Base-by-base conservation (phyloP, 2,888 invertebrate species). In the Ectemnius cavifrons region DNA sequence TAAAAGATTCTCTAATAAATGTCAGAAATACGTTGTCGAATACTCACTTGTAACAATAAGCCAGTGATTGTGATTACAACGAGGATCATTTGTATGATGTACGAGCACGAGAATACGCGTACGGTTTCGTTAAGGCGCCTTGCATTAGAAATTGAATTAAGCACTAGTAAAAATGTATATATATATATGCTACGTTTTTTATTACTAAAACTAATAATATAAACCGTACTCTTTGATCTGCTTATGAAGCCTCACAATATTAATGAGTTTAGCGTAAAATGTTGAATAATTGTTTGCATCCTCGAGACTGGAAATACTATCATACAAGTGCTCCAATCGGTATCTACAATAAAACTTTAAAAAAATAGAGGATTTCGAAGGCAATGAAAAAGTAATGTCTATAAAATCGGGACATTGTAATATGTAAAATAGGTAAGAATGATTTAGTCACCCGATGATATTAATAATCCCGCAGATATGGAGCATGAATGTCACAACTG, bases 291-390 rank as follows among this genome's bases (percentile, higher is more conserved):
- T 59, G 18, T 66, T n/a, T 16, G 16, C 11, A 2, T 13, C 46
- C 5, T 3, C 47, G 58, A 47, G n/a, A 27, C 2, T 6, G 8
- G 45, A 6, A 14, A 66, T n/a, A 16, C 13, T n/a, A 47, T 49
- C 59, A 16, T 23, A 66, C 11, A 28, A n/a, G 27, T 49, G 59
- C 13, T 59, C 27, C 46, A 18, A 49, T 23, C 16, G 18, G n/a
- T 59, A 27, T 46, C 64, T 73, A 56, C 46, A 47, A 47, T 68
- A 63, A 62, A 52, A n/a, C 5, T 52, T 52, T 14, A 16, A 6
- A 52, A 16, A 0, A 47, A 23, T 23, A 23, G 23, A 23, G 23
- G 23, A 2, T 37, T 37, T 11, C 1, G 4, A 37, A 1, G 37
- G 37, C 37, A 11, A 8, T 0, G 37, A 37, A 37, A 6, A 8